Base-by-base conservation (phyloP, 2,888 invertebrate species). In the Pammene aurita region DNA sequence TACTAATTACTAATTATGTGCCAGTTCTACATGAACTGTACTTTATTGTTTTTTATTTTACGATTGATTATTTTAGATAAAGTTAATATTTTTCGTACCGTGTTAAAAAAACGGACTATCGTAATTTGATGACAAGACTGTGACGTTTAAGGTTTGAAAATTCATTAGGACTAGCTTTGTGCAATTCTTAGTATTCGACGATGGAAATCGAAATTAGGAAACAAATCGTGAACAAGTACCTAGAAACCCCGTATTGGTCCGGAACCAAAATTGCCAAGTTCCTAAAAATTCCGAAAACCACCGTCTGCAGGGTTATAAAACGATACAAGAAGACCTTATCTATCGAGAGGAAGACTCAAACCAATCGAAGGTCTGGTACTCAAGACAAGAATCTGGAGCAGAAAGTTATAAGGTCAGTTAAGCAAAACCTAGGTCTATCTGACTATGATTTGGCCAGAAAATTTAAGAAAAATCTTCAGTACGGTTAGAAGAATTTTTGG, bases 341-440 rank as follows among this genome's bases (percentile, higher is more conserved):
- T 35, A 35, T n/a, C n/a, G n/a, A n/a, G n/a, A n/a, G n/a, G n/a
- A n/a, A n/a, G n/a, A n/a, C n/a, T n/a, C n/a, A n/a, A 5, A 5
- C 5, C 4, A 35, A 35, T 35, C 34, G 54, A n/a, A 54, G 34
- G 7, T 54, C 54, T 54, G 54, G 54, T 11, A 54, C 35, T 11
- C 10, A 54, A 7, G 54, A 54, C 54, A 54, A 54, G n/a, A n/a
- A 54, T 7, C 35, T 35, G 54, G 54, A 52, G 52, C 10, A 11
- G 54, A 54, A 54, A 35, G 54, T 54, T 35, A n/a, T 54, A 35
- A 54, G 54, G 54, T 54, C 54, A 54, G 54, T 54, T 7, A 54
- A 54, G 54, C 46, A 46, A 46, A 46, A 46, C 10, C n/a, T 14
- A 42, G 42, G 42, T 7, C 42, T 42, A 42, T 42, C 42, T 11